Evolutionary conservation across 1,140 invertebrate genomes (phyloP).

Genomic region (Notospermus geniculatus): DNA sequence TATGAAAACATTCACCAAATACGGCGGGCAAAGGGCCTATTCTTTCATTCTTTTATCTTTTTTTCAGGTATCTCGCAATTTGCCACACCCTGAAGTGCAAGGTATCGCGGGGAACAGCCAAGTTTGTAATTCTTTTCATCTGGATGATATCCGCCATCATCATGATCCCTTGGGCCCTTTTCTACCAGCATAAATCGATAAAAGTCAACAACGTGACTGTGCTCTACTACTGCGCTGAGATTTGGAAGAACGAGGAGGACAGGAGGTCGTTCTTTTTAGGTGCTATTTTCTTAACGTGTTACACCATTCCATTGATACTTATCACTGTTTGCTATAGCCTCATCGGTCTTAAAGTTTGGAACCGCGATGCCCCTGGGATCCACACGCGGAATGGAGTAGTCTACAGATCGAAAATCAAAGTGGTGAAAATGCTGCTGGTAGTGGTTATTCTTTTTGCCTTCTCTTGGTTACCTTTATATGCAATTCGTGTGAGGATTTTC

Average conservation of each 20-base stretch:
- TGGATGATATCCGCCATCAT: constrained; percentile 82
- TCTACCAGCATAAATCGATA: constrained; percentile 66
- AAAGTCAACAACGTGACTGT: constrained; percentile 10
- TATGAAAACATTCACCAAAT: no score
- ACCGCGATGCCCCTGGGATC: constrained; percentile 75
- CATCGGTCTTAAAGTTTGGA: constrained; percentile 90
- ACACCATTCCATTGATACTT: constrained; percentile 86
- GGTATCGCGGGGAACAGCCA: constrained; percentile 80
- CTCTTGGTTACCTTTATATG: constrained; percentile 92
- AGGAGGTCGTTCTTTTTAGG: constrained; percentile 83
- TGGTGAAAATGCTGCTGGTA: constrained; percentile 93
- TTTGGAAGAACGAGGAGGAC: constrained; percentile 58
- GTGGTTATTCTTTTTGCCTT: constrained; percentile 92
- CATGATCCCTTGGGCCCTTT: constrained; percentile 85
- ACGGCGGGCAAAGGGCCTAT: no score
- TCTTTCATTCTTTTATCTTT: constrained; percentile 2
- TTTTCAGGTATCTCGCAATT: constrained; percentile 84
- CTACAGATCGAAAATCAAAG: constrained; percentile 58
- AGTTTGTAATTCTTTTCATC: constrained; percentile 84
- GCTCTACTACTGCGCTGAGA: constrained; percentile 29
- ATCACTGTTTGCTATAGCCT: constrained; percentile 89
- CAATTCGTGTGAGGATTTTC: constrained; percentile 33
- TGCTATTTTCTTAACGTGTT: constrained; percentile 85
- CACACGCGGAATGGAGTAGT: constrained; percentile 33
- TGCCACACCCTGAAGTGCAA: constrained; percentile 91